Evolutionary conservation across 2,113 vertebrate species (phyloP).

Genomic region (Sturnus vulgaris): DNA sequence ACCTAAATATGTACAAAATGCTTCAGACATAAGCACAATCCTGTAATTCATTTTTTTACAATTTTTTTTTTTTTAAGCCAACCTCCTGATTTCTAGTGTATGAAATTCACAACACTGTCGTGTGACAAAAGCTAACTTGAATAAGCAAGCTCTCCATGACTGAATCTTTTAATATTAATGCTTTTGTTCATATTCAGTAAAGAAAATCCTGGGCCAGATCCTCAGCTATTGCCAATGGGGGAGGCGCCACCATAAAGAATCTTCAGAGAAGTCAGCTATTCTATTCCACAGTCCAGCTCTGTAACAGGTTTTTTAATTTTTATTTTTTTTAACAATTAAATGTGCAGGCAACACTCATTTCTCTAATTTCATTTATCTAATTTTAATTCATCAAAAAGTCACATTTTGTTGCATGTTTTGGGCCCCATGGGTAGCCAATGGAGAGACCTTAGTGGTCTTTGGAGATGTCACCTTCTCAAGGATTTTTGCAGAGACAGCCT

Average conservation of each 20-base stretch:
- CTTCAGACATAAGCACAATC: neutral
- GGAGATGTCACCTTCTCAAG: neutral
- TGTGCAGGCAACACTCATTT: fast-evolving
- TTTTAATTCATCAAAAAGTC: neutral
- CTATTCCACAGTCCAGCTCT: neutral
- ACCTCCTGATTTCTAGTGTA: neutral
- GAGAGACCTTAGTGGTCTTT: neutral
- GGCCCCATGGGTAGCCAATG: neutral
- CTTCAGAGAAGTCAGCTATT: neutral
- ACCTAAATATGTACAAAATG: neutral
- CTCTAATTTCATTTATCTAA: neutral
- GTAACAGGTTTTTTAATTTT: neutral
- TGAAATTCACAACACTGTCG: neutral
- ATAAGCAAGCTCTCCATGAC: neutral
- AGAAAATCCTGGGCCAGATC: neutral
- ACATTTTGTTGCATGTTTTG: neutral
- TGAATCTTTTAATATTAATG: constrained; percentile 15
- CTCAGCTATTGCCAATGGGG: neutral
- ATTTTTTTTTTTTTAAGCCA: neutral
- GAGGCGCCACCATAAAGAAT: neutral
- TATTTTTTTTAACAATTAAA: neutral
- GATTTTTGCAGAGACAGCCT: neutral
- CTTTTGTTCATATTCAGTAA: neutral
- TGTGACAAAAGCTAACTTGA: neutral
- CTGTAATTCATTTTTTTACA: neutral